A percentile compares a stretch with the other conserved stretches of the same genome.
phyloP scores from a whole-genome alignment of 2,888 invertebrate species.

The Synergus umbraculus region DNA sequence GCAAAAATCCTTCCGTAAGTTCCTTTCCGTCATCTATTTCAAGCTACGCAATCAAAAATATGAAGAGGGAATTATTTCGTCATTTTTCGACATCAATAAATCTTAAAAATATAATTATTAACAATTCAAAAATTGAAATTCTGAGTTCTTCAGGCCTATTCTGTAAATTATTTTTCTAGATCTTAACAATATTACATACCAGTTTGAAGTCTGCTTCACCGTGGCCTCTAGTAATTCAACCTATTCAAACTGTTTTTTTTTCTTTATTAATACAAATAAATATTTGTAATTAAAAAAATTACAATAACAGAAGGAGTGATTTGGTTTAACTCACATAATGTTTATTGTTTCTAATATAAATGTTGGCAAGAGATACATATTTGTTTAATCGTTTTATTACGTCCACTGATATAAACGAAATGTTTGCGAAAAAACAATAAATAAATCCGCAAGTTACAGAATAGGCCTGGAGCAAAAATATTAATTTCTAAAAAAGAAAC shows the following conservation, averaged over 20 bases:
- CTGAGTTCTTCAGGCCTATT: constrained; percentile 70
- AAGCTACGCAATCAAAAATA: constrained; percentile 81
- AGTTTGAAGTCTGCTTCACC: constrained; percentile 56
- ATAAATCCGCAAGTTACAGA: constrained; percentile 68
- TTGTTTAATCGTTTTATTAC: constrained; percentile 61
- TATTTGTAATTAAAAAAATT: not conserved
- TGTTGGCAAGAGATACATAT: constrained; percentile 73
- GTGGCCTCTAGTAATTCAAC: constrained; percentile 21
- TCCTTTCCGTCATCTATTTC: constrained; percentile 95
- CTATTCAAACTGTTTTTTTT: not conserved
- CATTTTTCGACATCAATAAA: not conserved
- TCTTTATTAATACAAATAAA: not conserved
- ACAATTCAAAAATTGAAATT: not conserved
- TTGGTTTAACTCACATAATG: constrained; percentile 41
- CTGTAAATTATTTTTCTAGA: constrained; percentile 65
- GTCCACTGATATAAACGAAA: constrained; percentile 44
- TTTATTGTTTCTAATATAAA: constrained; percentile 42
- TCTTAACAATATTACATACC: constrained; percentile 69
- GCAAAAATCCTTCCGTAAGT: constrained; percentile 91
- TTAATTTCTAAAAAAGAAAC: constrained; percentile 44
- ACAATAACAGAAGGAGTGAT: constrained; percentile 17
- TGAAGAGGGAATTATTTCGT: constrained; percentile 44
- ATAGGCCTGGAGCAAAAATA: constrained; percentile 72
- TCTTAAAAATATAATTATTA: constrained; percentile 33
- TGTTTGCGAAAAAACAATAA: constrained; percentile 47